A percentile compares a stretch with the other conserved stretches of the same genome.
These are phyloP conservation scores for Danaus chrysippus DNA, from an alignment of 2,888 invertebrate genomes.

Conservation along the genomic window DNA sequence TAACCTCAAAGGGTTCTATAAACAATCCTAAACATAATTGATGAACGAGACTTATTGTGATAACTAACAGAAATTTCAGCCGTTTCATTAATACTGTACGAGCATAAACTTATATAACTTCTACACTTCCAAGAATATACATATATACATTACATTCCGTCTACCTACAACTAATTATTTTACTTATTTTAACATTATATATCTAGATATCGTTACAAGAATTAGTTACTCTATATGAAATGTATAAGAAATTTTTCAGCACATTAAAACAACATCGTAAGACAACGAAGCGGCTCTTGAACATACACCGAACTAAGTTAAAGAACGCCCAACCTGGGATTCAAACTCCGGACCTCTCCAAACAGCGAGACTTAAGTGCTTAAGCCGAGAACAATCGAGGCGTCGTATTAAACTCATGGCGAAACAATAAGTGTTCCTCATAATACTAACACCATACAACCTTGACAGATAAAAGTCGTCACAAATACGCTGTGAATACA, in stretches of 20 bases:
- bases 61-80: slow-evolving; percentile 16
- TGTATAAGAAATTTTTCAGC: too few relatives aligned
- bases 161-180: too few relatives aligned
- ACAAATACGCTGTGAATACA: slow-evolving; percentile 13
- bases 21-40: slow-evolving; percentile 54
- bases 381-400: slow-evolving; percentile 30
- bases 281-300: slow-evolving; percentile 25
- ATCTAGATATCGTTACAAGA: too few relatives aligned
- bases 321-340: slow-evolving; percentile 34
- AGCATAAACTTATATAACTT: not conserved
- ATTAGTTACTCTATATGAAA: too few relatives aligned
- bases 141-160: not conserved
- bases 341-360: slow-evolving; percentile 33
- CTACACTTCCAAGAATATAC: not conserved
- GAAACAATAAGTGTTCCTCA: slow-evolving; percentile 20
- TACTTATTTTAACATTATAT: too few relatives aligned
- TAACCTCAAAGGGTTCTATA: slow-evolving; percentile 59
- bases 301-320: slow-evolving; percentile 32
- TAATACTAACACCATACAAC: slow-evolving; percentile 16
- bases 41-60: slow-evolving; percentile 33
- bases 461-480: slow-evolving; percentile 20
- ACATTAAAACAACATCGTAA: slow-evolving; percentile 25
- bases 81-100: not conserved
- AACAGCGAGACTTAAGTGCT: slow-evolving; percentile 33
- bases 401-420: slow-evolving; percentile 25